Percentiles rank a stretch among this genome's conserved stretches.
Evolutionary conservation across 1,140 invertebrate species (phyloP).

Genomic region (Phthorimaea operculella): DNA sequence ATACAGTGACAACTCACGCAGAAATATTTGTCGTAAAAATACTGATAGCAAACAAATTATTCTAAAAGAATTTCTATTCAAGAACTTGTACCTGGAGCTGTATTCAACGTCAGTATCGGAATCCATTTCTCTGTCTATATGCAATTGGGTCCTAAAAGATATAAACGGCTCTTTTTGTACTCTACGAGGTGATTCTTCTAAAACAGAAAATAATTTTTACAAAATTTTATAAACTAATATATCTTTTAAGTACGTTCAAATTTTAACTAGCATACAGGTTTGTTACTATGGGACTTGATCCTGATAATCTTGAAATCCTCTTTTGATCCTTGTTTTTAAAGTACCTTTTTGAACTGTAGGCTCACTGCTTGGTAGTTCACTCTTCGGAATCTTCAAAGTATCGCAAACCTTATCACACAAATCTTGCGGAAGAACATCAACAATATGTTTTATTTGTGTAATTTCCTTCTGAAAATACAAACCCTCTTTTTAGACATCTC

Average conservation of each 20-base stretch:
- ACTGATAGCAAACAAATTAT: no score
- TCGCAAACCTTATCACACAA: slow-evolving; percentile 46
- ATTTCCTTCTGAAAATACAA: slow-evolving; percentile 21
- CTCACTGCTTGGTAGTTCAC: background rate
- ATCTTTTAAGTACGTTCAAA: no score
- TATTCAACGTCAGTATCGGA: slow-evolving; percentile 59
- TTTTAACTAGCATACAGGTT: no score
- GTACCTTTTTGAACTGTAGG: background rate
- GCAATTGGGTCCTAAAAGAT: slow-evolving; percentile 40
- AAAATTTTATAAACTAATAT: background rate
- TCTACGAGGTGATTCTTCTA: slow-evolving; percentile 26
- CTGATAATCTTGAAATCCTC: no score
- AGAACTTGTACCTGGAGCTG: slow-evolving; percentile 45
- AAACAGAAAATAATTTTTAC: slow-evolving; percentile 14
- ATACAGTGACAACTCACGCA: no score
- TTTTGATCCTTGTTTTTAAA: no score
- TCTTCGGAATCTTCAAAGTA: slow-evolving; percentile 31
- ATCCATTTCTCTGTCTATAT: slow-evolving; percentile 44
- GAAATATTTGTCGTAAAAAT: no score
- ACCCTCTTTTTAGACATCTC: no score
- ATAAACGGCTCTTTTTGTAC: slow-evolving; percentile 40
- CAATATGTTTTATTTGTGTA: slow-evolving; percentile 33
- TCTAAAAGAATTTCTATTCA: no score
- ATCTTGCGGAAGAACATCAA: slow-evolving; percentile 44
- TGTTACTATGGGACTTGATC: no score